These are phyloP conservation scores for Aplysia californica DNA, from an alignment of 1,140 invertebrate species.

Conservation along the genomic window DNA sequence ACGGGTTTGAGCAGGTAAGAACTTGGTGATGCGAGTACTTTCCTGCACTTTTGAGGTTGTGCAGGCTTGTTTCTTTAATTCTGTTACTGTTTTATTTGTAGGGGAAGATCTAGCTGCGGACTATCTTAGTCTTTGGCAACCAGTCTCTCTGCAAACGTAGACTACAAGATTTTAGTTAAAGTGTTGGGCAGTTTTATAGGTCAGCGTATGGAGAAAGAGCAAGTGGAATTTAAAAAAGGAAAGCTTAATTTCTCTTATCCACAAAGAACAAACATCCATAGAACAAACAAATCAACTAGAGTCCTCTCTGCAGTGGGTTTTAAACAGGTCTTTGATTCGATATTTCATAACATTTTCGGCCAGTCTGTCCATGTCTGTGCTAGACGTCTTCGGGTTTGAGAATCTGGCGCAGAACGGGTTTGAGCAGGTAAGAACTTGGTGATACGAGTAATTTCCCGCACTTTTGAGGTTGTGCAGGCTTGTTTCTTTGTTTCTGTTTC, in stretches of 20 bases:
- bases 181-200: neutral
- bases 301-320: neutral
- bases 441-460: neutral
- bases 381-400: neutral
- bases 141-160: neutral
- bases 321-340: neutral
- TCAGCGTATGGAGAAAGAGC: neutral
- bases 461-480: neutral
- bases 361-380: neutral
- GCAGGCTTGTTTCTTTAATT: too few species aligned
- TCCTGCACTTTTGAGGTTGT: too few species aligned
- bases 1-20: conserved; percentile 89
- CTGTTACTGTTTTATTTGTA: neutral
- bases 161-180: neutral
- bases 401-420: neutral
- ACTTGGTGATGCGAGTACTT: too few species aligned
- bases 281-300: neutral
- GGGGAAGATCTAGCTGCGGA: neutral
- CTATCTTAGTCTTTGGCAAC: neutral
- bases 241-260: neutral
- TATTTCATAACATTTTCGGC: neutral
- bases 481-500: too few species aligned
- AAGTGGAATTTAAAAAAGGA: neutral
- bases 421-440: too few species aligned
- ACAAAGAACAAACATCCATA: neutral